Base-by-base conservation (phyloP, 1,140 invertebrate genomes). In the Monochamus saltuarius region DNA sequence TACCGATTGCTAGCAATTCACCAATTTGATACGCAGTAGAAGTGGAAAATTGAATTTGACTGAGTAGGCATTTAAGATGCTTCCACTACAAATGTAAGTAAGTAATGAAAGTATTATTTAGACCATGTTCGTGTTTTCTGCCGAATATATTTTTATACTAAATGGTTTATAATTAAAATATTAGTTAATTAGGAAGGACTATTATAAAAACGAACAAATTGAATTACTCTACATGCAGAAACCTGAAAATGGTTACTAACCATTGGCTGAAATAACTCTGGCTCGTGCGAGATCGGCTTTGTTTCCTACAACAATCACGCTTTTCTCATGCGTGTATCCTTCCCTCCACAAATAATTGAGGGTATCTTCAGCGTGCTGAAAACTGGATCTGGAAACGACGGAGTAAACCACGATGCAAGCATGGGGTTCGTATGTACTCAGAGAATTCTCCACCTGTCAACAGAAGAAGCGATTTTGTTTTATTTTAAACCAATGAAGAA, bases 231-330 rank as follows among this genome's bases (percentile, higher is more conserved):
- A 29, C 22, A 29, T 29, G 6, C 2, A 3, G 22, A 29, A 29
- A 29, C 2, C 22, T 29, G 22, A 29, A 29, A 2, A 29, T 6
- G 22, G 22, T 29, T 40, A 67, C 78, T 84, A 76, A 94, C 93
- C 92, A 75, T 90, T 87, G 14, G 85, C 82, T 9, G 88, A 80
- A 43, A 97, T 90, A 36, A 87, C 86, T 45, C 94, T 82, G 7
- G 92, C 89, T 67, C 94, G 80, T 0, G 92, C 95, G 45, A 97
- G 79, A 73, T 98, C 95, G 2, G 90, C 89, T 75, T 98, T 98
- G 75, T 98, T 98, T 38, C 90, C 95, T 8, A 95, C 94, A 3
- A 97, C 84, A 58, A 97, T 95, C 17, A 95, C 89, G 1, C 91
- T 87, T 72, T 89, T 85, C 22, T 91, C 89, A 61, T 87, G 84